phyloP scores from a whole-genome alignment of 2,113 vertebrate species.

The Dasyprocta punctata region DNA sequence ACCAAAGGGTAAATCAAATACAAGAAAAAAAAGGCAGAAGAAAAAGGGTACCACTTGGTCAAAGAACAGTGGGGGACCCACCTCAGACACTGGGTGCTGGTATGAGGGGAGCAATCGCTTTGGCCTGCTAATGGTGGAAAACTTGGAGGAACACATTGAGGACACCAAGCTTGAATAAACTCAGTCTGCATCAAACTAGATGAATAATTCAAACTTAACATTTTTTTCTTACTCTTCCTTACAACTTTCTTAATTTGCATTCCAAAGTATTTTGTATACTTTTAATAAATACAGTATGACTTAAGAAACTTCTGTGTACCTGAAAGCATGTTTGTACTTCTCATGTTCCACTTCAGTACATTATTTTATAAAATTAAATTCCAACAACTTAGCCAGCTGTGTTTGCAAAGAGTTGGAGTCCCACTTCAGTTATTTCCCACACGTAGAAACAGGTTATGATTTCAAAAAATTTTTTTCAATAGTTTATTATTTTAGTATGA shows the following conservation, averaged over 20 bases:
- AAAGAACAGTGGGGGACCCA: neutral
- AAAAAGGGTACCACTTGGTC: slow-evolving; percentile 52
- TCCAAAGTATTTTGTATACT: slow-evolving; percentile 54
- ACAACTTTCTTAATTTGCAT: slow-evolving; percentile 45
- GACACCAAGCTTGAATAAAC: neutral
- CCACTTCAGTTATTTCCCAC: slow-evolving; percentile 1
- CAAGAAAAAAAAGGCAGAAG: slow-evolving; percentile 71
- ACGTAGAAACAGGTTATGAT: neutral
- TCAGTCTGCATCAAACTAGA: neutral
- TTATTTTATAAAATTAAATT: neutral
- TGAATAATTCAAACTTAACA: neutral
- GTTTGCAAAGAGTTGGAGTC: neutral
- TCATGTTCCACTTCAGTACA: neutral
- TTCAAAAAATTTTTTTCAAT: neutral
- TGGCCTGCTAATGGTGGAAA: slow-evolving; percentile 75
- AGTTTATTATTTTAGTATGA: neutral
- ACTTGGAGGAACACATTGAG: slow-evolving; percentile 54
- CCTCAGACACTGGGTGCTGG: neutral
- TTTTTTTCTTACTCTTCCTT: neutral
- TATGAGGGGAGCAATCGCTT: slow-evolving; percentile 79
- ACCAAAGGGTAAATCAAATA: slow-evolving; percentile 67
- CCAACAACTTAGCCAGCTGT: neutral
- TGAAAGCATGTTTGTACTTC: neutral
- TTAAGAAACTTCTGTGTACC: slow-evolving; percentile 34
- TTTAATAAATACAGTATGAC: slow-evolving; percentile 65